phyloP scores from a whole-genome alignment of 1,140 invertebrate genomes.

The Sipha flava region DNA sequence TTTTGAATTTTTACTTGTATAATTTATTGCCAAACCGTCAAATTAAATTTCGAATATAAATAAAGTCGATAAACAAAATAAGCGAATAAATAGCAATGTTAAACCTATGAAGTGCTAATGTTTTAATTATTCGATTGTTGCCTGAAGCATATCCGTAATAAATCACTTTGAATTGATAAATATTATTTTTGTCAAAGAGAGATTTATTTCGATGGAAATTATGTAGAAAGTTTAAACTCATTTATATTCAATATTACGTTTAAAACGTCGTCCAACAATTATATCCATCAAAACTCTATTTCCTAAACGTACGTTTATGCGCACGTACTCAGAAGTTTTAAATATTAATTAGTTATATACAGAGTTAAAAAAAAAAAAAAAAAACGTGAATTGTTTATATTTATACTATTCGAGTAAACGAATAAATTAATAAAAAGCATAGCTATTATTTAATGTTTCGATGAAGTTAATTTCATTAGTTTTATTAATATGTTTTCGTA shows the following conservation, averaged over 20 bases:
- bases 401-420: too few species aligned
- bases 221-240: neutral
- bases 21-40: too few species aligned
- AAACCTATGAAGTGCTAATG: neutral
- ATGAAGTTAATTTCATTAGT: neutral
- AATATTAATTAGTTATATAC: neutral
- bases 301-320: neutral
- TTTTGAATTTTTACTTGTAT: too few species aligned
- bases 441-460: neutral
- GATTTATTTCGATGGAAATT: conserved; percentile 2
- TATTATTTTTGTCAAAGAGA: neutral
- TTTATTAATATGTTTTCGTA: neutral
- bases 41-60: too few species aligned
- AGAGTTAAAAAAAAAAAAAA: too few species aligned
- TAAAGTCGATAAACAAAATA: neutral
- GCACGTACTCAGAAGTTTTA: neutral
- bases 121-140: neutral
- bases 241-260: neutral
- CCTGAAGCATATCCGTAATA: neutral
- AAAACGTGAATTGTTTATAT: too few species aligned
- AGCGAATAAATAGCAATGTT: neutral
- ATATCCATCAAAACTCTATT: neutral
- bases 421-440: neutral
- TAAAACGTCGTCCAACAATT: neutral
- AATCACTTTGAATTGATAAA: neutral